Percentiles rank a stretch among this genome's conserved stretches.
These are phyloP conservation scores for Drosophila bocki DNA, from an alignment of 1,140 invertebrate genomes.

Conservation along the genomic window DNA sequence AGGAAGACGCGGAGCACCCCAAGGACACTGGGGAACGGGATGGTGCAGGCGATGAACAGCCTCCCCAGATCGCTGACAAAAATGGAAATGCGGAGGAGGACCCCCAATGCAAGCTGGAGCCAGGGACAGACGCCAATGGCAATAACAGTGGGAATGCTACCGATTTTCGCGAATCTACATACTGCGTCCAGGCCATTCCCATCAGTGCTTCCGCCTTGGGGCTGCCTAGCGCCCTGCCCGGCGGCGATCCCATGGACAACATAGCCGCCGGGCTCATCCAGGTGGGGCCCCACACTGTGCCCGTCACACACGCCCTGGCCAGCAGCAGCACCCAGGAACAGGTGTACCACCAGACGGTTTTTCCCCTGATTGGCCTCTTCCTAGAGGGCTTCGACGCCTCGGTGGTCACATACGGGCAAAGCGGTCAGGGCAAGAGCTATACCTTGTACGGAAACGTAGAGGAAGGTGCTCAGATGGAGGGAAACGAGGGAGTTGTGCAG, in stretches of 20 bases:
- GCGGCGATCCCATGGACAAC: constrained; percentile 63
- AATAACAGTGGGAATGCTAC: constrained; percentile 21
- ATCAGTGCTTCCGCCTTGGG: constrained; percentile 86
- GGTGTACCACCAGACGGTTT: constrained; percentile 85
- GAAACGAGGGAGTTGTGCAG: constrained; percentile 91
- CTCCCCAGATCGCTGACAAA: background rate
- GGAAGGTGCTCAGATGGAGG: constrained; percentile 89
- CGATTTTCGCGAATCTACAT: constrained; percentile 57
- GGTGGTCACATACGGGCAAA: constrained; percentile 92
- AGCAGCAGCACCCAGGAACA: constrained; percentile 85
- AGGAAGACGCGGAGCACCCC: constrained; percentile 6
- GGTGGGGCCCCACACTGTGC: constrained; percentile 77
- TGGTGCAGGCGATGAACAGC: background rate
- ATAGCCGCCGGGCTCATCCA: constrained; percentile 78
- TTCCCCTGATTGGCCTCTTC: constrained; percentile 87
- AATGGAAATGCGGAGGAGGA: constrained; percentile 21
- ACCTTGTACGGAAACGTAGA: constrained; percentile 91
- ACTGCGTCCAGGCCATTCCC: constrained; percentile 88
- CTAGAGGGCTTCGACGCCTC: constrained; percentile 90
- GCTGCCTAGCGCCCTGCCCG: constrained; percentile 73
- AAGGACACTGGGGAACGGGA: constrained; percentile 19
- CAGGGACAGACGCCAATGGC: constrained; percentile 50
- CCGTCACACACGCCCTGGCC: constrained; percentile 85
- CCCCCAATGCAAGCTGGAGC: background rate
- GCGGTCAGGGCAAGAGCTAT: constrained; percentile 91